phyloP scores from a whole-genome alignment of 2,113 vertebrate genomes.

The Daboia siamensis region DNA sequence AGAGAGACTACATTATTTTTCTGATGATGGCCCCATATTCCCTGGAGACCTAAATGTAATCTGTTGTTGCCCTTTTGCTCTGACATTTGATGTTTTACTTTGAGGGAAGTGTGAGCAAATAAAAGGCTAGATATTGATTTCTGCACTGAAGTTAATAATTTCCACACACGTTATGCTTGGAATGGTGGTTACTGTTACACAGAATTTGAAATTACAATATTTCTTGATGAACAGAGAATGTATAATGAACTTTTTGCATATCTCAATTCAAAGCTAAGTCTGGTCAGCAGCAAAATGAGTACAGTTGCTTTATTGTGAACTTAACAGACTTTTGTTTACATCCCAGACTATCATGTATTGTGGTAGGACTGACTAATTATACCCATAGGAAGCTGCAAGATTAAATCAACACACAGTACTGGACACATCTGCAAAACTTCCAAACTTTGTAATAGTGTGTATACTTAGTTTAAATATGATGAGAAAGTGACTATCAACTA shows the following conservation, averaged over 20 bases:
- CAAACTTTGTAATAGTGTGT: neutral
- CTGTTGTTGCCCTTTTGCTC: slow-evolving; percentile 42
- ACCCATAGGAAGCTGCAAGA: neutral
- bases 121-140: slow-evolving; percentile 60
- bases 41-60: slow-evolving; percentile 42
- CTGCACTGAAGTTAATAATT: slow-evolving; percentile 58
- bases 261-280: slow-evolving; percentile 37
- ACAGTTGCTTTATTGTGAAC: neutral
- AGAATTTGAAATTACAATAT: slow-evolving; percentile 54
- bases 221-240: slow-evolving; percentile 41
- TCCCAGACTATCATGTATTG: slow-evolving; percentile 1
- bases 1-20: slow-evolving; percentile 12
- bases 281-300: slow-evolving; percentile 36
- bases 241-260: slow-evolving; percentile 18
- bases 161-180: slow-evolving; percentile 18
- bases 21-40: slow-evolving; percentile 50
- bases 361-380: neutral
- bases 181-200: slow-evolving; percentile 32
- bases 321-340: slow-evolving; percentile 29
- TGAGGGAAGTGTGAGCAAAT: slow-evolving; percentile 48
- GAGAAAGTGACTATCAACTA: neutral
- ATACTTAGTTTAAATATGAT: neutral
- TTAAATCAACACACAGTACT: neutral
- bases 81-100: slow-evolving; percentile 15
- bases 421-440: neutral